Evolutionary conservation across 2,113 vertebrate species (phyloP), one percentile per base, ranked within the genome.

Genomic region (Orientallactaga bullata): DNA sequence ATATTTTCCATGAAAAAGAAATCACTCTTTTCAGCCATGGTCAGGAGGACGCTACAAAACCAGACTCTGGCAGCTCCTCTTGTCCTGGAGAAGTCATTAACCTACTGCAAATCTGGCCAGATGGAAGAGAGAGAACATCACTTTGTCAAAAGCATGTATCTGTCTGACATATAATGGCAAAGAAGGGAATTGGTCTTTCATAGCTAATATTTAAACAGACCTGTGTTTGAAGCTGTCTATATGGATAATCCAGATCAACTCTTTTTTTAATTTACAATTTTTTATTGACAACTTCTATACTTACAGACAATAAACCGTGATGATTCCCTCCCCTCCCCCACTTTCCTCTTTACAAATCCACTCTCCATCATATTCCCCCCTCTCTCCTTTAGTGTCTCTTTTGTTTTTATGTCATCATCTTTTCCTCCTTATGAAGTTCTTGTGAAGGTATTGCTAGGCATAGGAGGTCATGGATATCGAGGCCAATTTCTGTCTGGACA

Each of bases 11-110:
- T 60, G 77, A 78, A 87, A 96, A 94, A 89, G 86, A 51, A 78
- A 20, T 55, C 15, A 16, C 39, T 13, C 23, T 83, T 30, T 66
- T 88, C 63, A 81, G 61, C 20, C n/a, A 35, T 55, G 37, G n/a
- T 93, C 24, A 76, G 78, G 55, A 93, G 79, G 47, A 72, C 51
- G 30, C 66, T 91, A 37, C 77, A 35, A 94, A 76, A 90, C 15
- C 88, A 93, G 51, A 91, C 5, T 73, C 37, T 13, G 39, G 87
- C 88, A 91, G 69, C 42, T 80, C 68, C 92, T 78, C 92, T 79
- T 32, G 16, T 39, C 69, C 71, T 95, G 94, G 82, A 92, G 82
- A 93, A 97, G 68, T 90, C 94, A 94, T 95, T 95, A 97, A 58
- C 73, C 24, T 13, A 61, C 32, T 39, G 20, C 32, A 61, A 84